Evolutionary conservation across 2,113 vertebrate species (phyloP), one percentile per base, ranked within the genome.

Genomic region (Narcine bancroftii): DNA sequence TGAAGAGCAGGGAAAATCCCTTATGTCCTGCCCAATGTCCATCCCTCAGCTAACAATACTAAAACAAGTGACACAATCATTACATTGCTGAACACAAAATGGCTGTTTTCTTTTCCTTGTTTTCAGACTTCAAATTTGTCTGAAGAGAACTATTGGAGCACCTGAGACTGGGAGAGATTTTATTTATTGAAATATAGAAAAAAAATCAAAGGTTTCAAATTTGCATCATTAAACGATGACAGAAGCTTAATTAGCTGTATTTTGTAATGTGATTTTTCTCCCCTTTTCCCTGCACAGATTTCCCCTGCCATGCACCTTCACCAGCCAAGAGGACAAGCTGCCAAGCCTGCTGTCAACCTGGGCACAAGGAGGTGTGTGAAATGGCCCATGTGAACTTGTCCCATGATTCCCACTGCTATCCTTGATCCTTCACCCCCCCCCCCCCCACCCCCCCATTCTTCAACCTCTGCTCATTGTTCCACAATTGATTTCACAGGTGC

Each of bases 261-360:
- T 87, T 87, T 60, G 81, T 87, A 87, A 87, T 87, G 56, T 87
- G 81, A 60, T 87, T 87, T n/a, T 87, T 87, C 81, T 87, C 81
- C 81, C 81, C 81, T 87, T 87, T 87, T 87, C 81, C 81, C 81
- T 87, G 81, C 81, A 60, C 81, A 87, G 81, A 87, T 87, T 87
- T 87, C 56, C 81, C 81, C 53, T 63, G 81, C 81, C 81, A 87
- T 56, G 53, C 53, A 60, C 81, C 81, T 87, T 87, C 53, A 87
- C 81, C 53, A 87, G 81, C 81, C 81, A 87, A 60, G 81, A 87
- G 81, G 81, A 87, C 81, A 87, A 87, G 81, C 81, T 87, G 81
- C 81, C 81, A 87, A 33, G 81, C 81, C 81, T 87, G 53, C 53
- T 87, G 81, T 87, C 53, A 87, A 87, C 53, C 81, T 87, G 81